Base-by-base conservation (phyloP, 2,113 vertebrate species). In the Pseudorhombus dupliciocellatus region DNA sequence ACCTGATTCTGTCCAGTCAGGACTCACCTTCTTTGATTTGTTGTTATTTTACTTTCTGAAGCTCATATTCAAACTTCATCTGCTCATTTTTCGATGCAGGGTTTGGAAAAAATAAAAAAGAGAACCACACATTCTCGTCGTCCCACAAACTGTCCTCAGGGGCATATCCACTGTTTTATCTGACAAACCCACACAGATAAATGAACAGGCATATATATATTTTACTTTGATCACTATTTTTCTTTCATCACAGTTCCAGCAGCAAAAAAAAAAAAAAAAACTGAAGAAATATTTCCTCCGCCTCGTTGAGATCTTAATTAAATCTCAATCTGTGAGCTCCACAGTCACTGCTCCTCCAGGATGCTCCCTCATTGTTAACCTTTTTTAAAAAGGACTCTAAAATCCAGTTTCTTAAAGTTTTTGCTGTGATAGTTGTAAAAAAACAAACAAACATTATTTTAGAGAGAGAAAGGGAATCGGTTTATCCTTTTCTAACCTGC, bases 401-500 rank as follows among this genome's bases (percentile, higher is more conserved):
- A 22, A 30, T 14, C 11, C 7, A 34, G 10, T 9, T 34, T 34
- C 31, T 34, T 34, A 16, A 20, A 18, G 16, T 42, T 6, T 9
- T 28, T 18, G 59, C 4, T 30, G 25, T 18, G n/a, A 14, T 2
- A 44, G 21, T 44, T 58, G 54, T 46, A 12, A 5, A 28, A 56
- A 56, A 30, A 7, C 54, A 54, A 1, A 6, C 10, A n/a, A n/a
- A n/a, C n/a, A n/a, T 5, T 50, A 7, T 50, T 12, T 40, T 40
- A 9, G 8, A 22, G 7, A 20, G 2, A 48, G 50, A 52, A 9
- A 22, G 21, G 30, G 2, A 50, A 16, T 46, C 9, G 11, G 57
- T 53, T 53, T 58, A 11, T 55, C 42, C 55, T 65, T 28, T 55
- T 66, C 22, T 31, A 70, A 81, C 64, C 84, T 80, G 82, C 79